Evolutionary conservation across 2,113 vertebrate genomes (phyloP).

Genomic region (Callionymus lyra): DNA sequence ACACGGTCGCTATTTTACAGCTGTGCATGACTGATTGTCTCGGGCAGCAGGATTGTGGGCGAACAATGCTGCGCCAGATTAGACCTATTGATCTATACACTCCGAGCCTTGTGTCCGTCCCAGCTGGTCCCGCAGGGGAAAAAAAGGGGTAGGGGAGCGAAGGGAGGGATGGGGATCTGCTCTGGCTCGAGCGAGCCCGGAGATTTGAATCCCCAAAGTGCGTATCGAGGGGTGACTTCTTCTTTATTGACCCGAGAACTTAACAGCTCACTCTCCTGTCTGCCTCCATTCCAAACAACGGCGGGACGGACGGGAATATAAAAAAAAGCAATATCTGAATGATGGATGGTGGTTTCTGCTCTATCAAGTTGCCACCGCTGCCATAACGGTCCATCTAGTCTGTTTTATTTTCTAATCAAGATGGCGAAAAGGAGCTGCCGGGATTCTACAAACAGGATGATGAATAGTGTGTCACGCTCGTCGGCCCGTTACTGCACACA

Average conservation of each 20-base stretch:
- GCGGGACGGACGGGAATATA: not conserved
- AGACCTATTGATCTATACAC: constrained; percentile 53
- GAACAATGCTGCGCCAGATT: constrained; percentile 50
- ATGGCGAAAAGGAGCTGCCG: constrained; percentile 5
- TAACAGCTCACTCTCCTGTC: constrained; percentile 7
- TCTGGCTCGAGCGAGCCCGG: constrained; percentile 1
- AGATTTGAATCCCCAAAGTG: constrained; percentile 13
- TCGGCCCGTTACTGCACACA: constrained; percentile 21
- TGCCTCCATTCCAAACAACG: too few relatives aligned
- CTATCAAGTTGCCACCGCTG: constrained; percentile 16
- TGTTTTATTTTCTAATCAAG: constrained; percentile 26
- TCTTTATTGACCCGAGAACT: constrained; percentile 1
- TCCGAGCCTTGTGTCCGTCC: constrained; percentile 36
- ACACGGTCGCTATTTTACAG: constrained; percentile 47
- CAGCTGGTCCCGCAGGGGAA: constrained; percentile 46
- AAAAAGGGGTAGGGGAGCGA: constrained; percentile 7
- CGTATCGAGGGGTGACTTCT: constrained; percentile 6
- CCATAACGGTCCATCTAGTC: constrained; percentile 12
- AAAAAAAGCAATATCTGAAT: constrained; percentile 22
- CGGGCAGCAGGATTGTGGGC: constrained; percentile 28
- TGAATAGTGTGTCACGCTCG: constrained; percentile 8
- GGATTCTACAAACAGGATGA: constrained; percentile 13
- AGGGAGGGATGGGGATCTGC: constrained; percentile 1
- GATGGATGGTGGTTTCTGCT: constrained; percentile 19
- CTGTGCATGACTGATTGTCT: constrained; percentile 67